phyloP scores from a whole-genome alignment of 2,888 invertebrate genomes.

The Lochmaea crataegi region DNA sequence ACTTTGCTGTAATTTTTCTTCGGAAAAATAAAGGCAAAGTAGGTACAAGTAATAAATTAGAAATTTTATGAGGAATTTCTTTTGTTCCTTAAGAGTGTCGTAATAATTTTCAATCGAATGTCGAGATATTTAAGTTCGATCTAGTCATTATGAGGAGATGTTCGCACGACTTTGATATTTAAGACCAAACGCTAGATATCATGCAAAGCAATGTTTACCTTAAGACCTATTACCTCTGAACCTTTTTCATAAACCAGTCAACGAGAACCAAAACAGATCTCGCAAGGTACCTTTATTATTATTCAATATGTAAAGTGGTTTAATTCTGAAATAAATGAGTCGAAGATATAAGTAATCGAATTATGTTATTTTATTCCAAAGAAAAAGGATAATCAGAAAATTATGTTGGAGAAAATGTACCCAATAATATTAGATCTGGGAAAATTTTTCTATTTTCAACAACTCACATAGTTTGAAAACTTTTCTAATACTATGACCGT shows the following conservation, averaged over 20 bases:
- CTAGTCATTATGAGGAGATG: conserved; percentile 22
- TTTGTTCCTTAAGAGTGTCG: conserved; percentile 7
- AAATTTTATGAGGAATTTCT: conserved; percentile 10
- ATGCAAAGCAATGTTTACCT: conserved; percentile 19
- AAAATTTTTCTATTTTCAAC: no score
- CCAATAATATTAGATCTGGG: no score
- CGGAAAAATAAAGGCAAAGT: not conserved
- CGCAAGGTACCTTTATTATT: not conserved
- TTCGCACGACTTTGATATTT: conserved; percentile 37
- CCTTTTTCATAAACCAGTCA: conserved; percentile 37
- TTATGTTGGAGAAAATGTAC: no score
- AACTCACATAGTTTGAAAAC: no score
- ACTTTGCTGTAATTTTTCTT: not conserved
- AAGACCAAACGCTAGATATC: conserved; percentile 17
- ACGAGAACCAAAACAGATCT: conserved; percentile 19
- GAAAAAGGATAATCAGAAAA: no score
- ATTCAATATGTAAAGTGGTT: not conserved
- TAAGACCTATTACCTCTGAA: conserved; percentile 46
- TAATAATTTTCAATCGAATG: conserved; percentile 19
- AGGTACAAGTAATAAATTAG: not conserved
- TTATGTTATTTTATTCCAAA: no score
- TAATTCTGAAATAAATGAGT: not conserved
- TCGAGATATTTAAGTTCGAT: conserved; percentile 14
- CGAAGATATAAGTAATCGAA: no score
- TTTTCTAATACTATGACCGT: no score